Conservation (phyloP, 2,888 invertebrate genomes). For the Alviniconcha strummeri region DNA sequence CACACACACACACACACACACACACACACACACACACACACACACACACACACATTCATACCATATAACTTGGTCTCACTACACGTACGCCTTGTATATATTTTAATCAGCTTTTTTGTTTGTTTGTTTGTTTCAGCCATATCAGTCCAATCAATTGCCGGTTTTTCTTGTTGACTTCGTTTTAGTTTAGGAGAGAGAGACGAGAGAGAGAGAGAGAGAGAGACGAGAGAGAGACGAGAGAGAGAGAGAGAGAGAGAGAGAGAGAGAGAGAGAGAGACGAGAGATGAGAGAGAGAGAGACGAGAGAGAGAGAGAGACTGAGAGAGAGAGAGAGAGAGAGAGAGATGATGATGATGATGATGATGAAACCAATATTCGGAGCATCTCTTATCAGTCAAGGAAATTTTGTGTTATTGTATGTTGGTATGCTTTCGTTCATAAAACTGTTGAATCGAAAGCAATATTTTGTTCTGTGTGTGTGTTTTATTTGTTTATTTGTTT, state of each 20-base stretch:
- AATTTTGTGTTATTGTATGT: too few species aligned
- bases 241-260: constrained; percentile 11
- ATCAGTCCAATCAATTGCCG: too few species aligned
- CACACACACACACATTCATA: background rate
- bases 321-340: background rate
- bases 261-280: constrained; percentile 6
- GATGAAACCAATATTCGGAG: background rate
- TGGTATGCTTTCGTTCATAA: too few species aligned
- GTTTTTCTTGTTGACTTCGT: too few species aligned
- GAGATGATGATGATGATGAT: background rate
- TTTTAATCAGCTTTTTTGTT: too few species aligned
- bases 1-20: constrained; percentile 1
- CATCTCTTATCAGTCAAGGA: too few species aligned
- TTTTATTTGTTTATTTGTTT: too few species aligned
- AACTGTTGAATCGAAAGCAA: too few species aligned
- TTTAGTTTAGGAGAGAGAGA: background rate
- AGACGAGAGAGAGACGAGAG: constrained; percentile 1
- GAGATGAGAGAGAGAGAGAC: background rate
- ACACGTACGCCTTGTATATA: too few species aligned
- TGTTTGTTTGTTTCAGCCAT: too few species aligned
- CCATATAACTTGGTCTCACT: too few species aligned
- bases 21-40: constrained; percentile 24
- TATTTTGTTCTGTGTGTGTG: too few species aligned
- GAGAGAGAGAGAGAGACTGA: background rate
- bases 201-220: background rate